Percentiles rank a stretch among this genome's conserved stretches.
phyloP scores from a whole-genome alignment of 2,888 invertebrate species.

The Epinotia ramella region DNA sequence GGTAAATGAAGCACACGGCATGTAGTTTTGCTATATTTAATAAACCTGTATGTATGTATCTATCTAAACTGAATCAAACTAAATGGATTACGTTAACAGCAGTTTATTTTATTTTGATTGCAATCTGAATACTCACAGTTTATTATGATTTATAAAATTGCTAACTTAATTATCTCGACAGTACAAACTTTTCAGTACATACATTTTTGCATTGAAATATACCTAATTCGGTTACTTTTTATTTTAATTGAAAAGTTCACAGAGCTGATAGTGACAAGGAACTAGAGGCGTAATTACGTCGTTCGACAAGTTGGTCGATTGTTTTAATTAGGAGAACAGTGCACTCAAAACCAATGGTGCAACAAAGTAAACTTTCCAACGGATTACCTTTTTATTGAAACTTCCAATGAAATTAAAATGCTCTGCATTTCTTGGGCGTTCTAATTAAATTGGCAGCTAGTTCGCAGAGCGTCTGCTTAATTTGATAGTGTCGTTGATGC shows the following conservation, averaged over 20 bases:
- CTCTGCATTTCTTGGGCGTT: conserved; percentile 47
- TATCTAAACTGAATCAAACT: background rate
- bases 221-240: background rate
- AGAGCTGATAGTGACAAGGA: background rate
- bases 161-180: background rate
- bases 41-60: too few relatives aligned
- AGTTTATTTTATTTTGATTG: background rate
- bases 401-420: conserved; percentile 43
- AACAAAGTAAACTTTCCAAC: conserved; percentile 32
- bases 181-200: too few relatives aligned
- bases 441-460: conserved; percentile 72
- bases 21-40: background rate
- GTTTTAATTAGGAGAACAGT: conserved; percentile 13
- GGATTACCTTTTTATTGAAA: conserved; percentile 39
- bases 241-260: background rate
- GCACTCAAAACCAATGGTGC: conserved; percentile 21
- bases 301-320: conserved; percentile 9
- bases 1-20: background rate
- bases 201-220: too few relatives aligned
- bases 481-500: conserved; percentile 69
- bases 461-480: conserved; percentile 69
- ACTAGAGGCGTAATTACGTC: background rate
- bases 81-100: background rate
- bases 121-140: background rate
- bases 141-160: background rate